These are phyloP conservation scores for Pristionchus maxplancki DNA, from an alignment of 2,888 invertebrate genomes.

Conservation along the genomic window DNA sequence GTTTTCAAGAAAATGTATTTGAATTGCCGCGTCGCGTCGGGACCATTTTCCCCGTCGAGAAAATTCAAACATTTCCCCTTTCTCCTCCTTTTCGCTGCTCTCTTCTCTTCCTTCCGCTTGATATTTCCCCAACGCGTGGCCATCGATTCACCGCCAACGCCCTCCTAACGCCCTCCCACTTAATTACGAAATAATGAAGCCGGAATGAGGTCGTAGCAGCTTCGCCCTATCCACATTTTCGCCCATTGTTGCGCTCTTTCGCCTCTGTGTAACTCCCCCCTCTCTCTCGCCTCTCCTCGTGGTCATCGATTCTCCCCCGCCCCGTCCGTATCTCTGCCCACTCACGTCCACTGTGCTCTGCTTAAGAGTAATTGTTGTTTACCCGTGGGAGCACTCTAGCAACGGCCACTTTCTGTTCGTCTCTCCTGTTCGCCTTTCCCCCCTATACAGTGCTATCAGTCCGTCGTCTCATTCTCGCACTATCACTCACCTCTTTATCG, in stretches of 20 bases:
- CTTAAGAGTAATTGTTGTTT: constrained; percentile 25
- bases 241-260: not conserved
- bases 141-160: not conserved
- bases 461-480: not conserved
- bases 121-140: not conserved
- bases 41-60: not conserved
- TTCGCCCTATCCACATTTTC: not conserved
- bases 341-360: not conserved
- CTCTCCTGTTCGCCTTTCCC: not conserved
- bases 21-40: not conserved
- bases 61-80: not conserved
- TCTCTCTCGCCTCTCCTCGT: not conserved
- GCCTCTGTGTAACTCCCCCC: not conserved
- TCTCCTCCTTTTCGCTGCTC: constrained; percentile 4
- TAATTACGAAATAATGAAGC: not conserved
- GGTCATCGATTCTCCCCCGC: not conserved
- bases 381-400: not conserved
- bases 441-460: not conserved
- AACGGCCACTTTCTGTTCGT: not conserved
- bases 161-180: not conserved
- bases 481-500: not conserved
- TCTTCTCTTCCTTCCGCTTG: not conserved
- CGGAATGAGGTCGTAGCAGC: not conserved
- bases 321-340: not conserved
- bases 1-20: too few relatives aligned